Base-by-base conservation (phyloP, 2,888 invertebrate genomes). In the Cordilura impudica region DNA sequence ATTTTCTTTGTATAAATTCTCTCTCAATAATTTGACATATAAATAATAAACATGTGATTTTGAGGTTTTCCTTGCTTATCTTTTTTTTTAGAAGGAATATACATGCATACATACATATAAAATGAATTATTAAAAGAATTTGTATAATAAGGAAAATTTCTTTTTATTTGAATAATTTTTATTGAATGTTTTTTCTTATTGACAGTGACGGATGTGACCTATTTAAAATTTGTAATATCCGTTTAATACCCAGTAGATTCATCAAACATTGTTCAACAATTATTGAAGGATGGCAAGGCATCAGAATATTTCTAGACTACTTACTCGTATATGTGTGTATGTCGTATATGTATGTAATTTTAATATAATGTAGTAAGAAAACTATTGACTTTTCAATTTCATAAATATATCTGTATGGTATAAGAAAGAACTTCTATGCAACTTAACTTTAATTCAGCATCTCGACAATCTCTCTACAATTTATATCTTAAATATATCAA, bases 21-120 rank as follows among this genome's bases (percentile, higher is more conserved):
- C 49, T 29, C 29, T 47, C 4, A n/a, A n/a, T 26, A 39, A 21
- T 66, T 70, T 74, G 70, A 74, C 70, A 78, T 19, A 74, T 70
- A 73, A 73, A 78, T 70, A 73, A 61, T 39, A 65, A 78, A 70
- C 78, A 74, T 78, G 66, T 74, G 73, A 78, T 78, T 78, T 70
- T 63, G 8, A 43, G n/a, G 26, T 18, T 69, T 19, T 69, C 39
- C 12, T n/a, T 58, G n/a, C 39, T 31, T 12, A 43, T 39, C 23
- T 1, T 47, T 14, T 29, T 31, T 54, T n/a, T n/a, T n/a, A n/a
- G n/a, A n/a, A n/a, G n/a, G n/a, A n/a, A n/a, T n/a, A n/a, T n/a
- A n/a, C n/a, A n/a, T n/a, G n/a, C n/a, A n/a, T n/a, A n/a, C n/a
- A n/a, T n/a, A n/a, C n/a, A n/a, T n/a, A n/a, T n/a, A n/a, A n/a